Evolutionary conservation across 2,888 invertebrate genomes (phyloP), one percentile per base, ranked within the genome.

Genomic region (Melolontha melolontha): DNA sequence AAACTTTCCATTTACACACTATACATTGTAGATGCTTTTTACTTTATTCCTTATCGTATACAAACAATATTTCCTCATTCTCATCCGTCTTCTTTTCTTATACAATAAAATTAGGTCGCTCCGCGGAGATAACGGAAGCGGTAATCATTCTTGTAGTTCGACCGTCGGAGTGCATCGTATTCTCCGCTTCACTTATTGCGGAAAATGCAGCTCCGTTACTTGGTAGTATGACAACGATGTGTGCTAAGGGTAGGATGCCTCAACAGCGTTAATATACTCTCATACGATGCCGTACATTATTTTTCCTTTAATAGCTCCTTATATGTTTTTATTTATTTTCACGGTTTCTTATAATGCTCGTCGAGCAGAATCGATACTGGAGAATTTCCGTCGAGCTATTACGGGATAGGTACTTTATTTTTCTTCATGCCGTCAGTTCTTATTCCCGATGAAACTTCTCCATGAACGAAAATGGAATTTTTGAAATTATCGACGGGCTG

Each of bases 331-430:
- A 75, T 76, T 76, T 73, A 70, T 52, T 52, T 72, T 71, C 75
- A 72, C 75, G 75, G 75, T 75, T 76, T 72, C 71, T 72, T 72
- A 70, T 76, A 76, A 76, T 76, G 76, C 75, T 72, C 73, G 62
- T 69, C 68, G 72, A 73, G 14, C 1, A 54, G 54, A 34, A 54
- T 54, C 54, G 54, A 54, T 54, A 11, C 11, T 6, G 40, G n/a
- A 11, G 50, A 50, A 50, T 50, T 50, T 50, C 22, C 50, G 17
- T 54, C 54, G 8, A 40, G 54, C 54, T 40, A 54, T 54, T 40
- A 41, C 54, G 71, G 70, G 2, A 34, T 34, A 34, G 34, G 34
- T 34, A 22, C 34, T 34, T 40, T 14, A 10, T 39, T 40, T 11
- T 17, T 7, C 16, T 16, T 11, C 17, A 6, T 40, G 10, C 40